These are phyloP conservation scores for Drosophila saltans DNA, from an alignment of 1,140 invertebrate genomes.

Conservation along the genomic window DNA sequence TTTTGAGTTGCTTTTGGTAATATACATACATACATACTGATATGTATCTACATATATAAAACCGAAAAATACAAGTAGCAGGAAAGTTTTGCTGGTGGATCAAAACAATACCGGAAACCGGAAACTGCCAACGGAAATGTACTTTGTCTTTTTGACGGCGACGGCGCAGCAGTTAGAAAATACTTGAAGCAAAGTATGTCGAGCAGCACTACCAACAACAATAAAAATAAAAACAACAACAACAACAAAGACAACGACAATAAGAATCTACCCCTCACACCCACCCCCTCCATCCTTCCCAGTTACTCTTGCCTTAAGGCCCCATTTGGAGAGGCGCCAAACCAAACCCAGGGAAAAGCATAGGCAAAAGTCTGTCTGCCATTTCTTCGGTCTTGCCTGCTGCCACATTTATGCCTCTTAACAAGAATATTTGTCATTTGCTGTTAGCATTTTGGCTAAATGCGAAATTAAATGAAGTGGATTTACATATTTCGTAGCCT, in stretches of 20 bases:
- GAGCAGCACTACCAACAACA: constrained; percentile 61
- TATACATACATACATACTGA: neutral
- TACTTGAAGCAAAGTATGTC: constrained; percentile 76
- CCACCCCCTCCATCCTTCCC: constrained; percentile 5
- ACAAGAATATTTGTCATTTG: constrained; percentile 82
- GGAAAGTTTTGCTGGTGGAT: constrained; percentile 45
- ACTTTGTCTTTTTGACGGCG: constrained; percentile 80
- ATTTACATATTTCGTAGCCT: constrained; percentile 78
- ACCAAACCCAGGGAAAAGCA: constrained; percentile 33
- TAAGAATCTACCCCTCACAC: neutral
- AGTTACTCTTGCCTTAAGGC: constrained; percentile 30
- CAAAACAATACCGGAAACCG: constrained; percentile 77
- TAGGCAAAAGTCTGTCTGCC: constrained; percentile 8
- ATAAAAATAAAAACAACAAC: constrained; percentile 37
- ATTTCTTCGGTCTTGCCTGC: constrained; percentile 15
- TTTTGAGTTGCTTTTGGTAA: neutral
- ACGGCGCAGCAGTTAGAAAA: constrained; percentile 67
- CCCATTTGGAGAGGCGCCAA: constrained; percentile 63
- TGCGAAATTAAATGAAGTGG: constrained; percentile 82
- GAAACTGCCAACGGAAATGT: constrained; percentile 79
- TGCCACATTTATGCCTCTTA: constrained; percentile 76
- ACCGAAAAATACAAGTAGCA: constrained; percentile 27
- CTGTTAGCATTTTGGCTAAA: constrained; percentile 81
- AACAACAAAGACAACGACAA: constrained; percentile 33
- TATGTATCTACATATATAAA: constrained; percentile 10